Evolutionary conservation across 2,888 invertebrate genomes (phyloP), one percentile per base, ranked within the genome.

Genomic region (Willowsia nigromaculata): DNA sequence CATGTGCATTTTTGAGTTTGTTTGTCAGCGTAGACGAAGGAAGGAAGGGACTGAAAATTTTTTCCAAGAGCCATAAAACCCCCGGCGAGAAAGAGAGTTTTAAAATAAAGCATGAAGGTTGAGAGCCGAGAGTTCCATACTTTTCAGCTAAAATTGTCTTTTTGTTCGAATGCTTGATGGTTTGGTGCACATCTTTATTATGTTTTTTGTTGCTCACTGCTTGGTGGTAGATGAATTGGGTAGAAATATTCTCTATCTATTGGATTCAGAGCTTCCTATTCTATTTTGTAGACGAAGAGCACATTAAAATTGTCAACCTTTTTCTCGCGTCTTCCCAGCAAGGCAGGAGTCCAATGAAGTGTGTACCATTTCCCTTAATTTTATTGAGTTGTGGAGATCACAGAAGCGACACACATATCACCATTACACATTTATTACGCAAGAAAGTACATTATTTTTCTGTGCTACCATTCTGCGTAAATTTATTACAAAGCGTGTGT

Each of bases 291-390:
- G 71, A 40, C 6, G 43, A 27, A 76, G 7, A 85, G 33, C 40
- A 85, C 85, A 85, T 85, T 85, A 85, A 85, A 85, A 40, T 33
- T 85, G 85, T 85, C 85, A 85, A 85, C 74, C 85, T 76, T 85
- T 85, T 85, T 33, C 15, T 40, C 0, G 37, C 0, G 11, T 18
- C 1, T 22, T 18, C 7, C 33, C 1, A 81, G 15, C 18, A 25
- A 33, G 78, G 18, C 6, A 68, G 53, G 25, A 71, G 76, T 18
- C 76, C 76, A 76, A 76, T 85, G 76, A 74, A 85, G 85, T 74
- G 85, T 85, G 85, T 25, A 76, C 62, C 76, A 85, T 59, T 85
- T 85, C 74, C 68, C 56, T 56, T 33, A 59, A 76, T 85, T 85
- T 85, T 85, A 85, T 85, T 85, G 85, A 85, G 76, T 30, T 76